A percentile compares a stretch with the other conserved stretches of the same genome.
These are phyloP conservation scores for Odontomachus brunneus DNA, from an alignment of 1,140 invertebrate genomes.

Conservation along the genomic window DNA sequence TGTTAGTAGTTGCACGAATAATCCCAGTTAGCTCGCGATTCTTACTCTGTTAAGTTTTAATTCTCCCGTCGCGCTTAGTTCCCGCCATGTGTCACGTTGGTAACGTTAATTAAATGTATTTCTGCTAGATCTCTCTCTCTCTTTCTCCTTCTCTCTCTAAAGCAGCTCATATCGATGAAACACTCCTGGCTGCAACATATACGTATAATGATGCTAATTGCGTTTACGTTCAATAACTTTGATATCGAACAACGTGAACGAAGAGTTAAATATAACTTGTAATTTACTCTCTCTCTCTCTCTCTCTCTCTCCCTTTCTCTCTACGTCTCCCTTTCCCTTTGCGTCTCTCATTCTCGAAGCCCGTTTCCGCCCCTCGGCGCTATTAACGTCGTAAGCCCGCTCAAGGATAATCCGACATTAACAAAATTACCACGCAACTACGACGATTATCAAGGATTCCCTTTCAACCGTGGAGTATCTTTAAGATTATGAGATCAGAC, in stretches of 20 bases:
- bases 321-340: too few relatives aligned
- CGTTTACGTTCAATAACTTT: not conserved
- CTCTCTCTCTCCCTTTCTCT: too few relatives aligned
- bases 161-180: constrained; percentile 6
- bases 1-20: not conserved
- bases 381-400: constrained; percentile 27
- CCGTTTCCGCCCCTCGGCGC: not conserved
- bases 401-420: constrained; percentile 39
- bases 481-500: constrained; percentile 51
- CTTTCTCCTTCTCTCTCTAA: not conserved
- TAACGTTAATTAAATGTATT: constrained; percentile 19
- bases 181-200: constrained; percentile 13
- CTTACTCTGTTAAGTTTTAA: not conserved
- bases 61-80: not conserved
- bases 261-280: not conserved
- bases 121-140: not conserved
- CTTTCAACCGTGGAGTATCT: constrained; percentile 33
- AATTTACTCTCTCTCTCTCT: not conserved
- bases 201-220: constrained; percentile 31
- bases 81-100: not conserved
- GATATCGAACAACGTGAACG: not conserved
- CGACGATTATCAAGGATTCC: constrained; percentile 36
- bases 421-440: not conserved
- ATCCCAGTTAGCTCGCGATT: not conserved
- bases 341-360: too few relatives aligned